Percentiles rank a stretch among this genome's conserved stretches.
These are phyloP conservation scores for Geopemphigus sp. DNA, from an alignment of 1,140 invertebrate genomes.

Conservation along the genomic window DNA sequence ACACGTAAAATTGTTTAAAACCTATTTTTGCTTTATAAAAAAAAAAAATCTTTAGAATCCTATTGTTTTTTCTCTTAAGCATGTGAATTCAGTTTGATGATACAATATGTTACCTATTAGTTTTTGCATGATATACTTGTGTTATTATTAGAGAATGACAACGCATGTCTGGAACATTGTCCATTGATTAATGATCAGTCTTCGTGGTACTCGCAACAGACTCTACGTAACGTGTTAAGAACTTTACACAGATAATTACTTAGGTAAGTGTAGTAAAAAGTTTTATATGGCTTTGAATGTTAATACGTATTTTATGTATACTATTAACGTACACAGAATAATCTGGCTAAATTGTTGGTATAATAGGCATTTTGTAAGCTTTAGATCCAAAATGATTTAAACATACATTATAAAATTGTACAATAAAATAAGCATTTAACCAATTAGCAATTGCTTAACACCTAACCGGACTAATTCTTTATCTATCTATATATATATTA, in stretches of 20 bases:
- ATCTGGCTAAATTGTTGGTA: neutral
- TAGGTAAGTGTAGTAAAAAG: conserved; percentile 8
- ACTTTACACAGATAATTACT: conserved; percentile 19
- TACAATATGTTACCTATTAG: neutral
- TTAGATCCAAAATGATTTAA: neutral
- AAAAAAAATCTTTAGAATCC: neutral
- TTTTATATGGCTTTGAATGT: neutral
- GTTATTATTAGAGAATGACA: conserved; percentile 46
- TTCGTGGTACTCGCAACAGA: conserved; percentile 30
- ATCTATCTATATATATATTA: neutral
- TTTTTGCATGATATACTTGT: conserved; percentile 48
- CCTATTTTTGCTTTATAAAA: neutral
- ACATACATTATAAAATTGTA: too few relatives aligned
- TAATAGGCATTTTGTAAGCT: neutral
- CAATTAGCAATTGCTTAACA: neutral
- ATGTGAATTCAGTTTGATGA: neutral
- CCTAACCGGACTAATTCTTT: neutral
- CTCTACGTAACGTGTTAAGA: conserved; percentile 23
- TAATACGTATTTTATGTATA: neutral
- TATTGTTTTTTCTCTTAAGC: neutral
- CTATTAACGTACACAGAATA: neutral
- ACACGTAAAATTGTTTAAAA: neutral
- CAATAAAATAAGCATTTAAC: neutral
- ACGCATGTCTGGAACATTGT: conserved; percentile 37
- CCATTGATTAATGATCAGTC: conserved; percentile 40